phyloP scores from a whole-genome alignment of 2,888 invertebrate genomes.

The Polietes domitor region DNA sequence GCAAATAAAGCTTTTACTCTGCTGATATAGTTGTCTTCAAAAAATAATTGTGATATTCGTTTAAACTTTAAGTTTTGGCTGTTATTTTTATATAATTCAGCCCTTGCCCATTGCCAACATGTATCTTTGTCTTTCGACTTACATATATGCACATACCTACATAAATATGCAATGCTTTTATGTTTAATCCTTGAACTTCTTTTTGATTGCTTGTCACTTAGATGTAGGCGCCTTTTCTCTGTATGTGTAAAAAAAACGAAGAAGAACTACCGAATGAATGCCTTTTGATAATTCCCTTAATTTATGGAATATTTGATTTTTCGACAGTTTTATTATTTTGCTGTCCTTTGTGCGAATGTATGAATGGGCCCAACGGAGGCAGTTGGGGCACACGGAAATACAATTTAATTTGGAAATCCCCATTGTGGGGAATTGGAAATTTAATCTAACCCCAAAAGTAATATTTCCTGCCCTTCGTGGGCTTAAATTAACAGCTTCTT shows the following conservation, averaged over 20 bases:
- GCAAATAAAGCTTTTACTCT: no score
- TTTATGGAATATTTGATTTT: conserved; percentile 32
- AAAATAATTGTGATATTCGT: no score
- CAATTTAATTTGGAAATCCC: conserved; percentile 24
- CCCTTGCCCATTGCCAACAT: no score
- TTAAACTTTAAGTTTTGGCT: no score
- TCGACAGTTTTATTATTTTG: conserved; percentile 8
- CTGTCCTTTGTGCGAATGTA: not conserved
- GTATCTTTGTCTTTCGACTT: no score
- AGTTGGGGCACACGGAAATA: not conserved
- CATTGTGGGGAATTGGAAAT: conserved; percentile 20
- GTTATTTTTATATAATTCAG: no score
- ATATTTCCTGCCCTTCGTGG: conserved; percentile 10
- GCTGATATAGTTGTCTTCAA: no score
- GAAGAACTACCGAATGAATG: not conserved
- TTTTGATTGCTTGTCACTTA: conserved; percentile 10
- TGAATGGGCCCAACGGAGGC: not conserved
- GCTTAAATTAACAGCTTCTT: conserved; percentile 53
- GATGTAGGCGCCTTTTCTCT: not conserved
- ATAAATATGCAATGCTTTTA: no score
- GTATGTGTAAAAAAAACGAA: no score
- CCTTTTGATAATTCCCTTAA: not conserved
- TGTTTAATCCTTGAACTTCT: not conserved
- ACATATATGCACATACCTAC: no score
- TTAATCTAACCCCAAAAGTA: conserved; percentile 16